Percentiles rank a stretch among this genome's conserved stretches.
Evolutionary conservation across 1,140 invertebrate genomes (phyloP).

Genomic region (Homalodisca vitripennis): DNA sequence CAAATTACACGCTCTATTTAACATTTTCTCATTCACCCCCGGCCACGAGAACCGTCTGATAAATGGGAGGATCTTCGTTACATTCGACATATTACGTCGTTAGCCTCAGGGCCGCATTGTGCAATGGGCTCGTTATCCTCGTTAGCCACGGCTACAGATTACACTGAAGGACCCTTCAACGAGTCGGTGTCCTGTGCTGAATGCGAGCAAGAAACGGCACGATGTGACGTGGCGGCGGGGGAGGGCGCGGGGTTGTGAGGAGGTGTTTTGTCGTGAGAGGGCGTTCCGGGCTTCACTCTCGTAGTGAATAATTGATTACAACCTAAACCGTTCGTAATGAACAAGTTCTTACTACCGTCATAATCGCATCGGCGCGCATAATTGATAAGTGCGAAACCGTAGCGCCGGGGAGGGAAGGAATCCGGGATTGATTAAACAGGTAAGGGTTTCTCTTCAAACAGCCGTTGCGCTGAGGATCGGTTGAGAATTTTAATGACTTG

Average conservation of each 20-base stretch:
- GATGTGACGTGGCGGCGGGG: neutral
- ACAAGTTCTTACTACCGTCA: slow-evolving; percentile 21
- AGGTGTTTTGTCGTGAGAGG: neutral
- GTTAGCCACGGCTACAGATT: slow-evolving; percentile 6
- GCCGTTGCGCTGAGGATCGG: no score
- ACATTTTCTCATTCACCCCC: neutral
- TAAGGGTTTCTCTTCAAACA: no score
- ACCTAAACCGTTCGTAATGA: slow-evolving; percentile 14
- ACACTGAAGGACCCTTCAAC: neutral
- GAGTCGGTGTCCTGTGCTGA: neutral
- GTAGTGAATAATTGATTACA: slow-evolving; percentile 11
- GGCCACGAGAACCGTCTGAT: neutral
- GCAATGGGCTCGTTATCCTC: slow-evolving; percentile 10
- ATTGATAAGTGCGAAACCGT: neutral
- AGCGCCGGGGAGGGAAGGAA: no score
- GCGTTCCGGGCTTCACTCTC: neutral
- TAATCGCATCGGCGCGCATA: neutral
- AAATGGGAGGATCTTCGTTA: neutral
- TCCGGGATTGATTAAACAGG: no score
- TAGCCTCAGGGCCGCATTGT: neutral
- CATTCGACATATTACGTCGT: neutral
- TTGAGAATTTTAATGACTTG: no score
- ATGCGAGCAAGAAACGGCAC: neutral
- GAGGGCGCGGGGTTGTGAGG: neutral
- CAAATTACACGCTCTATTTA: slow-evolving; percentile 5